Conservation (phyloP, 2,888 invertebrate species). For the Caradrina clavipalpis region DNA sequence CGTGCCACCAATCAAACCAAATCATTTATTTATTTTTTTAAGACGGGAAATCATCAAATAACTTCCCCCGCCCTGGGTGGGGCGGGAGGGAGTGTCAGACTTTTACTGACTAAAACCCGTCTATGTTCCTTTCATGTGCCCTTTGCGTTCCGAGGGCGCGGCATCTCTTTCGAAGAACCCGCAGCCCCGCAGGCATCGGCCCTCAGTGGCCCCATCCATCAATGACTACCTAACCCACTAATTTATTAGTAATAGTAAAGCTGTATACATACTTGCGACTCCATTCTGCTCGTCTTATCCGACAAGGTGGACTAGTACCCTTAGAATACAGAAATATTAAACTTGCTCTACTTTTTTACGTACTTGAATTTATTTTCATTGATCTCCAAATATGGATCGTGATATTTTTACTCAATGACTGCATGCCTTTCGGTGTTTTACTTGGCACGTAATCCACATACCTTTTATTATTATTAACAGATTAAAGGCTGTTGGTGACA, state of each 20-base stretch:
- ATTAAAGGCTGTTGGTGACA: background rate
- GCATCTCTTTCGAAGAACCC: too few relatives aligned
- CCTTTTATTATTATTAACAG: background rate
- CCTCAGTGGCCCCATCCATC: too few relatives aligned
- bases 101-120: too few relatives aligned
- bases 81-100: too few relatives aligned
- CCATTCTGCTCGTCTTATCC: slow-evolving; percentile 46
- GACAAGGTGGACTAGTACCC: slow-evolving; percentile 58
- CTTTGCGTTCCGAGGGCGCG: too few relatives aligned
- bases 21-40: too few relatives aligned
- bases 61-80: too few relatives aligned
- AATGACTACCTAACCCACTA: slow-evolving; percentile 23
- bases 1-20: too few relatives aligned
- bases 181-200: too few relatives aligned
- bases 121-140: too few relatives aligned
- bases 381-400: slow-evolving; percentile 48
- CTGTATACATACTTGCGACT: background rate
- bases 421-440: background rate
- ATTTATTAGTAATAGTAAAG: slow-evolving; percentile 19
- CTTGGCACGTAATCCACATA: background rate
- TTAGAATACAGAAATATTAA: slow-evolving; percentile 27
- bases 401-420: slow-evolving; percentile 10
- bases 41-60: too few relatives aligned
- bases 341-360: slow-evolving; percentile 49
- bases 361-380: slow-evolving; percentile 40